Evolutionary conservation across 2,888 invertebrate species (phyloP), one percentile per base, ranked within the genome.

Genomic region (Tenthredo distinguenda): DNA sequence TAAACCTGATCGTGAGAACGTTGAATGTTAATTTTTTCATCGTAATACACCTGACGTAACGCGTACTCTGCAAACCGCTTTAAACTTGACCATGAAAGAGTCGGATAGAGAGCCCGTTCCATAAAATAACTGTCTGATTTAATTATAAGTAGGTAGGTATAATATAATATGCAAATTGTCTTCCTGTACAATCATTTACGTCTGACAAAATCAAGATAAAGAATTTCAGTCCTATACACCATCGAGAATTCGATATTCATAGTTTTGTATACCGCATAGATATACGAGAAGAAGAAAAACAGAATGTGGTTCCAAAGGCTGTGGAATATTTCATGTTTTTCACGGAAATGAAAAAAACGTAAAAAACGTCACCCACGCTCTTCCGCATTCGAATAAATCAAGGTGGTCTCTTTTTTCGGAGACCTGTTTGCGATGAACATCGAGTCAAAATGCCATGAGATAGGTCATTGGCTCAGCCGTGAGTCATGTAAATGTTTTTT

Each of bases 21-120:
- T 37, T 15, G 10, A 82, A 21, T 50, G 50, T 81, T 18, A 58
- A 83, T 47, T 71, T 85, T 85, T 84, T 76, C 26, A 76, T 65
- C 43, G 43, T 71, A 12, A 55, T 31, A 55, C 18, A 68, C 37
- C 55, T 71, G 65, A 72, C 18, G 37, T 26, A 74, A 65, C 21
- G 40, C 9, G 21, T 40, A 40, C 9, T 77, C 6, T 77, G 34
- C 21, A 10, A 37, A 26, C 12, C 10, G 81, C 81, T 18, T 81
- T 81, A 81, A 81, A 81, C 81, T 81, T 81, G 81, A 81, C 81
- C 81, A 40, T 62, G 62, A 40, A 21, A 21, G 9, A 12, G 26
- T 62, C 26, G 26, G 62, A 34, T 68, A 34, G 34, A 65, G 21
- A 34, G 62, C n/a, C 26, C n/a, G 55, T n/a, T n/a, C n/a, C 55